Evolutionary conservation across 2,797 vertebrate genomes (phyloP).

Genomic region (Cygnus olor): DNA sequence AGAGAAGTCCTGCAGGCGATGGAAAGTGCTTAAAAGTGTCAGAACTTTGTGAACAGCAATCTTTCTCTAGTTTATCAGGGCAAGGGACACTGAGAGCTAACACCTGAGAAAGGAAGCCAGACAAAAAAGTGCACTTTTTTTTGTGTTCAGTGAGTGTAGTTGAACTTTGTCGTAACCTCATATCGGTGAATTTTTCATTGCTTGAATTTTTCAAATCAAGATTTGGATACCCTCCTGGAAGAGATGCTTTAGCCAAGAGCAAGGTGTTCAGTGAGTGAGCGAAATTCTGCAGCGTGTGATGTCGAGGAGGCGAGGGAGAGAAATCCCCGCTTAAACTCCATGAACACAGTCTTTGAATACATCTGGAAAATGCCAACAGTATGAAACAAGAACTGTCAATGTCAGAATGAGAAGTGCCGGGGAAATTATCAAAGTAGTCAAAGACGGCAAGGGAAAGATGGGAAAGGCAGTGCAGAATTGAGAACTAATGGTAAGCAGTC

Average conservation of each 20-base stretch:
- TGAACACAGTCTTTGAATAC: neutral
- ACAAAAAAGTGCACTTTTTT: neutral
- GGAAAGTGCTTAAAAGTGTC: neutral
- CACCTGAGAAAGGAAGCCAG: neutral
- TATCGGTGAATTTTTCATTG: conserved; percentile 9
- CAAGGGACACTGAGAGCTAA: neutral
- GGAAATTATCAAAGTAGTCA: neutral
- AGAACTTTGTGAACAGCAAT: neutral
- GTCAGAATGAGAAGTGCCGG: neutral
- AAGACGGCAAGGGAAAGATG: neutral
- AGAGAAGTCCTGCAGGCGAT: neutral
- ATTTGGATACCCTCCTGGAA: conserved; percentile 43
- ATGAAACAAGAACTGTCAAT: neutral
- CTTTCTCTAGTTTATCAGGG: neutral
- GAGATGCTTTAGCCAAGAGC: conserved; percentile 31
- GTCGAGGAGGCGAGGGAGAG: neutral
- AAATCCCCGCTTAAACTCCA: conserved; percentile 10
- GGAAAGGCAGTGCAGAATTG: neutral
- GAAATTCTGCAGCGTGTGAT: neutral
- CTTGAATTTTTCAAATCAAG: conserved; percentile 31
- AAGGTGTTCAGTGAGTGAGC: conserved; percentile 7
- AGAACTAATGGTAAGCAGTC: neutral
- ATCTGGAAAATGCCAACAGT: neutral
- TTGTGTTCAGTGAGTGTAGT: neutral
- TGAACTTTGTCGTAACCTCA: neutral